Evolutionary conservation across 2,888 invertebrate genomes (phyloP), one percentile per base, ranked within the genome.

Genomic region (Steinernema carpocapsae): DNA sequence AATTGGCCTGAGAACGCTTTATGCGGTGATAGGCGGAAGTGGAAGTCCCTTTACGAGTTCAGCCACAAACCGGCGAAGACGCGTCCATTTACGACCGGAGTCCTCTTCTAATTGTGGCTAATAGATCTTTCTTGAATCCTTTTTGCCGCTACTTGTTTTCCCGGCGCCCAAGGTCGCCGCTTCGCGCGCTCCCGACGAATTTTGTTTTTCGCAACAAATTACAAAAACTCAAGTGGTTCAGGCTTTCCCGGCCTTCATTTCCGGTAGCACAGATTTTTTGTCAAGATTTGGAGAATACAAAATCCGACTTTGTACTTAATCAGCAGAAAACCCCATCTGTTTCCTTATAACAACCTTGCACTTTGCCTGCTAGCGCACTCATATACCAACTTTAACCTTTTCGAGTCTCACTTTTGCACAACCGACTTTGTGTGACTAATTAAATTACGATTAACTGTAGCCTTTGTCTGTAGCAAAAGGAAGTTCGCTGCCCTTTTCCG

Each of bases 51-150:
- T 64, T 64, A 64, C 64, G 64, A 64, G 32, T 64, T 19, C 56
- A 37, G 37, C 37, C 37, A 26, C 56, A 22, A 56, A 56, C 56
- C n/a, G n/a, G 4, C 48, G 17, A 37, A 37, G 37, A 24, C 22
- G 56, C 64, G 26, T 32, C 29, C 64, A 7, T 37, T 64, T 64
- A 64, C 64, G 64, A 64, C 32, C 17, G 29, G 26, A 17, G 32
- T 64, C 64, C 6, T 64, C 64, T 22, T 26, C 64, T 29, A 64
- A 64, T 64, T 64, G 64, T 64, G 64, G 64, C 64, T 64, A 64
- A 64, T 64, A 64, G 64, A 64, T 64, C 64, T 64, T 32, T 64
- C 29, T 64, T 32, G 64, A 29, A 32, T 64, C 64, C 56, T 26
- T 19, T 56, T 22, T 17, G 22, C 14, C 24, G 12, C 56, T 26